Conservation (phyloP, 2,797 vertebrate species). For the Poecilia velifera region DNA sequence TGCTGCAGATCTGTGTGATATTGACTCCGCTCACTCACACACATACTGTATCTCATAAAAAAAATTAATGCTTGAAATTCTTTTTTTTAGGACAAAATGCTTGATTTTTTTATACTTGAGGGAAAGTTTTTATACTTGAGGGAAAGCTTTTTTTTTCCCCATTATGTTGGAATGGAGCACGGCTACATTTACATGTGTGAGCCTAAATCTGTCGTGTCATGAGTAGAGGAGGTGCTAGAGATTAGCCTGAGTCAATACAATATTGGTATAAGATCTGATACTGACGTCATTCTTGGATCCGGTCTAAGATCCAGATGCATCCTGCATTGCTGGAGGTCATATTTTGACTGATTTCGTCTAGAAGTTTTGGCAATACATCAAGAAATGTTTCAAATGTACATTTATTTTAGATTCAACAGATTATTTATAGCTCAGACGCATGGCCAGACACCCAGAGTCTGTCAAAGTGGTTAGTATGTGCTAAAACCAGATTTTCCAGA, state of each 20-base stretch:
- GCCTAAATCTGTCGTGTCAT: background rate
- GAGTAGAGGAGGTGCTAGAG: background rate
- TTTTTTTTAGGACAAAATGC: no score
- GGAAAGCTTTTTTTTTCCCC: no score
- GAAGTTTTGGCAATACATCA: background rate
- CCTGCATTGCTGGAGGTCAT: background rate
- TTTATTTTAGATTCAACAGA: background rate
- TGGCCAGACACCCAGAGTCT: background rate
- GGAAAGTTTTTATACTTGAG: no score
- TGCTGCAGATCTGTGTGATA: background rate
- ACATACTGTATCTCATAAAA: background rate
- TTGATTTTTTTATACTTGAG: no score
- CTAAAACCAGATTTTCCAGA: background rate
- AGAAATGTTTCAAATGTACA: background rate
- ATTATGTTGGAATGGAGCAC: background rate
- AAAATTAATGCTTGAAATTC: background rate
- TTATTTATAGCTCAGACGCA: background rate
- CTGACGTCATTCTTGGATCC: background rate
- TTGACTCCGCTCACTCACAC: background rate
- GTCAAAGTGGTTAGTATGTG: background rate
- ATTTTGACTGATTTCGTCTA: background rate
- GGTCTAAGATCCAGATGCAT: background rate
- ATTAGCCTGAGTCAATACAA: background rate
- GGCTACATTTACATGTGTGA: background rate
- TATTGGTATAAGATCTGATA: background rate